phyloP scores from a whole-genome alignment of 2,113 vertebrate species.

The Dryoscopus gambensis region DNA sequence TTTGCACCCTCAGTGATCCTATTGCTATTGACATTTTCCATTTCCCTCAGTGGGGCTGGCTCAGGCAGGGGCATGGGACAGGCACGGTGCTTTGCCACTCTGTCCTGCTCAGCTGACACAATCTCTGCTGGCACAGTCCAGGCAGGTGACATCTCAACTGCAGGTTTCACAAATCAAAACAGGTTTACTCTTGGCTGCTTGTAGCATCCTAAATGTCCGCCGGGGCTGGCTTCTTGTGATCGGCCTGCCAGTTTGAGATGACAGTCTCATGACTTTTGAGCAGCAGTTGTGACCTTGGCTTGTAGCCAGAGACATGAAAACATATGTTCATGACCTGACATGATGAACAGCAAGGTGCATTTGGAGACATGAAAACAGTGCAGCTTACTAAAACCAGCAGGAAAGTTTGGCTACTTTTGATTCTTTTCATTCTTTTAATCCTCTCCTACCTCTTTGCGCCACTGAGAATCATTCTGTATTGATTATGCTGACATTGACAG shows the following conservation, averaged over 20 bases:
- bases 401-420: conserved; percentile 41
- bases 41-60: neutral
- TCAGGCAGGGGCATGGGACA: neutral
- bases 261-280: neutral
- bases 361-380: neutral
- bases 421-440: conserved; percentile 47
- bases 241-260: neutral
- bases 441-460: conserved; percentile 4
- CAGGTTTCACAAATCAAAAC: neutral
- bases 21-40: neutral
- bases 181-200: neutral
- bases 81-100: neutral
- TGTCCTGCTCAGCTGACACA: neutral
- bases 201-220: neutral
- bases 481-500: conserved; percentile 70
- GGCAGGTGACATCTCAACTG: neutral
- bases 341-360: neutral
- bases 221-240: neutral
- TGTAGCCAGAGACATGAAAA: neutral
- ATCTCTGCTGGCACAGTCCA: neutral
- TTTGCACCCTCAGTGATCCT: neutral
- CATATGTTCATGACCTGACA: neutral
- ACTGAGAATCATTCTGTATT: conserved; percentile 35
- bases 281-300: neutral
- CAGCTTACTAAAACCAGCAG: neutral